A percentile compares a stretch with the other conserved stretches of the same genome.
phyloP scores from a whole-genome alignment of 2,888 invertebrate species.

The Xylophagus ater region DNA sequence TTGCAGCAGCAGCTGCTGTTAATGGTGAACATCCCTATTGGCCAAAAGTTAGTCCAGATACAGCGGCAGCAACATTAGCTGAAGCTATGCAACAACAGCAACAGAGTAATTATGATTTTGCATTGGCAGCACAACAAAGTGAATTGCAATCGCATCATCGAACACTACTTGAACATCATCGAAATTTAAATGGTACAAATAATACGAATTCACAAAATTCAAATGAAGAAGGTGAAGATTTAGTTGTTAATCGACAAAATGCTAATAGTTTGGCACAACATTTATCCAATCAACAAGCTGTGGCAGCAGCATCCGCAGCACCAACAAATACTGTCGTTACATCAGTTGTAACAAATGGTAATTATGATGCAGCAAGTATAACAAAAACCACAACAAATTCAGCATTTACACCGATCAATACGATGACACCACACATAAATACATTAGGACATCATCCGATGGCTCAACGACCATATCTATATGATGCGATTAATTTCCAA shows the following conservation, averaged over 20 bases:
- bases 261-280: constrained; percentile 20
- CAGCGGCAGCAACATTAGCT: constrained; percentile 50
- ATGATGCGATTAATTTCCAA: constrained; percentile 86
- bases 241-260: constrained; percentile 33
- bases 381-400: constrained; percentile 59
- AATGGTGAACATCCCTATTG: constrained; percentile 60
- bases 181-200: constrained; percentile 23
- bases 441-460: constrained; percentile 56
- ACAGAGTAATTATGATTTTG: constrained; percentile 40
- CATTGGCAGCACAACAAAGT: constrained; percentile 38
- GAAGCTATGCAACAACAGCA: constrained; percentile 53
- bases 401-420: constrained; percentile 90
- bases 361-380: constrained; percentile 42
- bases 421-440: constrained; percentile 70
- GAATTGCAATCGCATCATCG: constrained; percentile 54
- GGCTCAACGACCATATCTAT: constrained; percentile 72
- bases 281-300: constrained; percentile 24
- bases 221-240: constrained; percentile 36
- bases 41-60: constrained; percentile 78
- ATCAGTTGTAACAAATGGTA: constrained; percentile 7
- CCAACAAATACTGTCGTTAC: constrained; percentile 26
- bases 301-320: constrained; percentile 37
- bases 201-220: constrained; percentile 29
- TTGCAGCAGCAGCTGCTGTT: constrained; percentile 38
- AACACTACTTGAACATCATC: constrained; percentile 44